Base-by-base conservation (phyloP, 2,113 vertebrate genomes). In the Pongo pygmaeus region DNA sequence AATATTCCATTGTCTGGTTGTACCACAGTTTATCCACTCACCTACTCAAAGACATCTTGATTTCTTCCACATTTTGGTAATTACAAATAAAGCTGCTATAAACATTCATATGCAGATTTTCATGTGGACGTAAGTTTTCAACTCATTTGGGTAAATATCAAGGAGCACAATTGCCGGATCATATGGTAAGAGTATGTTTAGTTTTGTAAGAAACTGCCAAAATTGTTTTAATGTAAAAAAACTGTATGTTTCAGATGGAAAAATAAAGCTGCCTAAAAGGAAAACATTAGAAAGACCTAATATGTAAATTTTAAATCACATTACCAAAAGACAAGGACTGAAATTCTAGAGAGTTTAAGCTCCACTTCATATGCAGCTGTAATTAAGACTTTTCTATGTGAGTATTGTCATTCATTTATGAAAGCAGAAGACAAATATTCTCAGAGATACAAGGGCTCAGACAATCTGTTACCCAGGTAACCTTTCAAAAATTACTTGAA, bases 171-270 rank as follows among this genome's bases (percentile, higher is more conserved):
- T 32, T 46, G 16, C 35, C n/a, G 18, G 61, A 50, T 52, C 16
- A 25, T 20, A 52, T 30, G 12, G 23, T 52, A 84, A 91, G 30
- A 87, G 8, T 74, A 67, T n/a, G 23, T 52, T 96, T 67, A 79
- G 22, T 75, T 93, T 93, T 80, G 8, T 25, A 75, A 64, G 27
- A 84, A 91, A 88, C 12, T 78, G 52, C n/a, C 38, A 55, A 38
- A 64, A 55, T 87, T 91, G 30, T 92, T 92, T 86, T 16, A 85
- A 70, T 55, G 64, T 52, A 55, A 86, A 80, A 96, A 57, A 84
- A 93, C 61, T 38, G 9, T 69, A 94, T 69, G 12, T n/a, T 75
- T 94, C 48, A 67, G 55, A 74, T 18, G 57, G 20, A 95, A 97
- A 95, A 89, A 91, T 67, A 93, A 38, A 10, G 11, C 8, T 27